Evolutionary conservation across 2,888 invertebrate genomes (phyloP).

Genomic region (Epiblema foenella): DNA sequence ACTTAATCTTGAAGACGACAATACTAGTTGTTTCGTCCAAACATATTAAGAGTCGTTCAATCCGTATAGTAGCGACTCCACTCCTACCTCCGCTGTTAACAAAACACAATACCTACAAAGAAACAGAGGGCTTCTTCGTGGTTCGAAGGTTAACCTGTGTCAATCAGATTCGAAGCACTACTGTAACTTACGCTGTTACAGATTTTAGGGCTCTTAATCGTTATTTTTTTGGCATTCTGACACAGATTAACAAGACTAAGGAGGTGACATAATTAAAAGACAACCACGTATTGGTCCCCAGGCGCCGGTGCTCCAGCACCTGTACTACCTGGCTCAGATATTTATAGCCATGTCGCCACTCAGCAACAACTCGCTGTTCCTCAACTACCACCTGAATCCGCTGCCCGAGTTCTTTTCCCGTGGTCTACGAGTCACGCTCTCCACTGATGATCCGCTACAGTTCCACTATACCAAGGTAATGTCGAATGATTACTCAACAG

Average conservation of each 20-base stretch:
- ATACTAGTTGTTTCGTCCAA: neutral
- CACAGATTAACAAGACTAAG: too few species aligned
- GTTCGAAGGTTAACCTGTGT: too few species aligned
- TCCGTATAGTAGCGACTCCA: neutral
- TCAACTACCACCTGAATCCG: constrained; percentile 99
- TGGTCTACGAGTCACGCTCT: constrained; percentile 96
- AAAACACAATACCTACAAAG: neutral
- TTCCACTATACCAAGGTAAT: constrained; percentile 99
- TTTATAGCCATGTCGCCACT: constrained; percentile 99
- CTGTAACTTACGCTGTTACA: too few species aligned
- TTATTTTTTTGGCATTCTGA: too few species aligned
- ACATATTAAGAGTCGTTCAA: neutral
- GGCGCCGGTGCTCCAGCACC: constrained; percentile 98
- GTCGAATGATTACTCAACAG: too few species aligned
- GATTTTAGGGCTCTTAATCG: too few species aligned
- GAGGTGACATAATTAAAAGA: too few species aligned
- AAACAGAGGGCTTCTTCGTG: too few species aligned
- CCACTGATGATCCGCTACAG: constrained; percentile 99
- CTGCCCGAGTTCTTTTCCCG: constrained; percentile 97
- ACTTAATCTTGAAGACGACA: neutral
- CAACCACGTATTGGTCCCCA: constrained; percentile 58
- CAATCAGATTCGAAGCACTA: too few species aligned
- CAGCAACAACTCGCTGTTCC: constrained; percentile 98
- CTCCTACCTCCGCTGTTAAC: neutral
- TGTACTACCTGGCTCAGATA: constrained; percentile 98